A percentile compares a stretch with the other conserved stretches of the same genome.
These are phyloP conservation scores for Calonectris borealis DNA, from an alignment of 2,113 vertebrate genomes.

Conservation along the genomic window DNA sequence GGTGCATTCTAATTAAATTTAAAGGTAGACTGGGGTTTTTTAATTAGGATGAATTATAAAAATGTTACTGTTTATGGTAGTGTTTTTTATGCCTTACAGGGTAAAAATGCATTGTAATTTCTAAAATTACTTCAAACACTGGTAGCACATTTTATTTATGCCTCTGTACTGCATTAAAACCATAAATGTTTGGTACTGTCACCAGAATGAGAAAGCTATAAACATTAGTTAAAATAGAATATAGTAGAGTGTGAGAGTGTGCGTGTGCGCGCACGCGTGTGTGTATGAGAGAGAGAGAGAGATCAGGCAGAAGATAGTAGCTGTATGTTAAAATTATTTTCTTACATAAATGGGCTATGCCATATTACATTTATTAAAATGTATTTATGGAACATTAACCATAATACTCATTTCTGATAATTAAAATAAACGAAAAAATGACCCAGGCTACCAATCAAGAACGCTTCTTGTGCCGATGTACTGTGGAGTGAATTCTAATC, in stretches of 20 bases:
- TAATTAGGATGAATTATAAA: conserved; percentile 65
- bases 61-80: conserved; percentile 33
- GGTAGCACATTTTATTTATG: background rate
- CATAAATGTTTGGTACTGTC: background rate
- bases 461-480: background rate
- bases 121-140: conserved; percentile 24
- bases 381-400: conserved; percentile 19
- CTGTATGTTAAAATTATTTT: background rate
- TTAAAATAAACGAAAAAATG: conserved; percentile 6
- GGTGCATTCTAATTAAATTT: conserved; percentile 61
- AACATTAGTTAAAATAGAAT: background rate
- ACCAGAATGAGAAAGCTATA: conserved; percentile 4
- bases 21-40: conserved; percentile 28
- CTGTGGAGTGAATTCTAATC: background rate
- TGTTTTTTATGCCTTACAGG: conserved; percentile 23
- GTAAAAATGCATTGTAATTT: conserved; percentile 33
- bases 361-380: conserved; percentile 21
- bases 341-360: background rate
- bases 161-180: background rate
- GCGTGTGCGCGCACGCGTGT: rapidly evolving
- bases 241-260: background rate
- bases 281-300: background rate
- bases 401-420: background rate
- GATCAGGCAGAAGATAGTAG: background rate
- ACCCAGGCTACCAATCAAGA: background rate